Conservation (phyloP, 2,888 invertebrate genomes). For the Blera fallax region DNA sequence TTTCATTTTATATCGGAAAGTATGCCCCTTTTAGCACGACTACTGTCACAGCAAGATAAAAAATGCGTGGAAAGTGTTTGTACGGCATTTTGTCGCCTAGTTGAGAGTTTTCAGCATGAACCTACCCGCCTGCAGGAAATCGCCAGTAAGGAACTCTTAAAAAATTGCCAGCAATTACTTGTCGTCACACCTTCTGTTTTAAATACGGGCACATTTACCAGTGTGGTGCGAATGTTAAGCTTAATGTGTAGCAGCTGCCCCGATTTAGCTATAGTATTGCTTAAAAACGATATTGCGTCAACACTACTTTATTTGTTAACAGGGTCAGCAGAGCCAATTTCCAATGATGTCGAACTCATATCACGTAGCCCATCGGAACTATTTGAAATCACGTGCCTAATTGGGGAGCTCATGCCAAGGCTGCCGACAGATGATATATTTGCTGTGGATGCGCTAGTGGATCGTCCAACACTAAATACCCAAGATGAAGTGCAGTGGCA, state of each 20-base stretch:
- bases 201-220: constrained; percentile 97
- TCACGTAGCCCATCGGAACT: constrained; percentile 97
- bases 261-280: constrained; percentile 93
- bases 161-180: constrained; percentile 95
- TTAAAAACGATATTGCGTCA: constrained; percentile 97
- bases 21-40: constrained; percentile 90
- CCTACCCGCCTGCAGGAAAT: constrained; percentile 95
- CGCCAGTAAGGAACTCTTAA: constrained; percentile 92
- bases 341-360: constrained; percentile 89
- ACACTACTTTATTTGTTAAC: constrained; percentile 96
- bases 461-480: constrained; percentile 87
- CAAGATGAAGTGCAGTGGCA: constrained; percentile 96
- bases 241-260: constrained; percentile 98
- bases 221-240: constrained; percentile 97
- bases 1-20: constrained; percentile 96
- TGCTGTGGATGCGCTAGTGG: constrained; percentile 93
- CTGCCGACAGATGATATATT: constrained; percentile 98
- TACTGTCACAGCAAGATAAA: constrained; percentile 94
- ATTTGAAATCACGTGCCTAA: constrained; percentile 98
- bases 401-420: constrained; percentile 98
- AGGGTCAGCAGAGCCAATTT: constrained; percentile 87
- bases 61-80: constrained; percentile 99
- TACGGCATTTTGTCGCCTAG: constrained; percentile 96
- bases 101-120: constrained; percentile 97
- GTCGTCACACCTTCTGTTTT: constrained; percentile 97